A percentile compares a stretch with the other conserved stretches of the same genome.
Conservation (phyloP, 2,888 invertebrate genomes). For the Allygus modestus region DNA sequence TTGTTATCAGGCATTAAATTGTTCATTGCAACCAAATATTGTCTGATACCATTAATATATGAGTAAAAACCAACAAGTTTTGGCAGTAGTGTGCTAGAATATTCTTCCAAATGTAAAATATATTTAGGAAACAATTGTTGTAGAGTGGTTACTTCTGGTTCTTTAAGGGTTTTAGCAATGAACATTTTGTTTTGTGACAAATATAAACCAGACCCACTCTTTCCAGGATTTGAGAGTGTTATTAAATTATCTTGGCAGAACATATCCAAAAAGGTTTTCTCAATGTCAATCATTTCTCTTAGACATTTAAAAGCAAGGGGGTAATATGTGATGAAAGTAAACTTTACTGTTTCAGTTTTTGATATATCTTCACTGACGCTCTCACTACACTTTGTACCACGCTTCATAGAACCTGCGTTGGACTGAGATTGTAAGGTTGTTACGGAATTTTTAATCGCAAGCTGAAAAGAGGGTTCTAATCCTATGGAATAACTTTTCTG, state of each 20-base stretch:
- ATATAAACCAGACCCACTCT: slow-evolving; percentile 99
- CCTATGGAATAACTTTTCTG: neutral
- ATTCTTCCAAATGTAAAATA: slow-evolving; percentile 96
- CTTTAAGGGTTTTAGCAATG: slow-evolving; percentile 99
- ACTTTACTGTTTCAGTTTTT: slow-evolving; percentile 79
- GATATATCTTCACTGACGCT: too few relatives aligned
- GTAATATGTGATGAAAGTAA: slow-evolving; percentile 99
- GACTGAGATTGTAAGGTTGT: slow-evolving; percentile 97
- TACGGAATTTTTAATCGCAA: slow-evolving; percentile 91
- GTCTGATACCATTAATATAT: slow-evolving; percentile 94
- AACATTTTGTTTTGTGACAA: slow-evolving; percentile 99
- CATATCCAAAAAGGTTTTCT: slow-evolving; percentile 99
- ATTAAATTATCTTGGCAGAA: slow-evolving; percentile 96
- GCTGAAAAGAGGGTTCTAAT: slow-evolving; percentile 93
- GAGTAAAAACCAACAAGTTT: slow-evolving; percentile 98
- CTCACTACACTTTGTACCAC: too few relatives aligned
- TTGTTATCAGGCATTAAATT: slow-evolving; percentile 97
- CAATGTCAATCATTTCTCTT: slow-evolving; percentile 98
- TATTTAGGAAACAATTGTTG: slow-evolving; percentile 98
- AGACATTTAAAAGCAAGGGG: slow-evolving; percentile 99
- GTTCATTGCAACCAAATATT: slow-evolving; percentile 99
- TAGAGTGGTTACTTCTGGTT: slow-evolving; percentile 99
- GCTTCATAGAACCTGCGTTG: slow-evolving; percentile 96
- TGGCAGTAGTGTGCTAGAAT: slow-evolving; percentile 98
- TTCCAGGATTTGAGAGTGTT: slow-evolving; percentile 99